phyloP scores from a whole-genome alignment of 1,140 invertebrate genomes.

The Babylonia areolata region DNA sequence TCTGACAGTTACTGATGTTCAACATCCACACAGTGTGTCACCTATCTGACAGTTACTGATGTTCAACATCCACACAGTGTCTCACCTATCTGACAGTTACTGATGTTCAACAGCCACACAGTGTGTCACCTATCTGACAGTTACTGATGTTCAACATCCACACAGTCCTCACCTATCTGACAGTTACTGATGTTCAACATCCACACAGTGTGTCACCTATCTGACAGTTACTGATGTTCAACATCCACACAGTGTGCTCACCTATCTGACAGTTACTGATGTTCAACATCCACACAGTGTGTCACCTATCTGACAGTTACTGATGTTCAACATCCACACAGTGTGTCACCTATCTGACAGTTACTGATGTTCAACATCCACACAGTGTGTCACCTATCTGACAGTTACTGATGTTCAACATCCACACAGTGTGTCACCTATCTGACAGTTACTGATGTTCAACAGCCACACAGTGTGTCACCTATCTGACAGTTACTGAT shows the following conservation, averaged over 20 bases:
- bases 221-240: too few species aligned
- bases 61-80: too few species aligned
- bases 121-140: background rate
- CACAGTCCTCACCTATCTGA: constrained; percentile 7
- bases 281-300: background rate
- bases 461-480: too few species aligned
- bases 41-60: too few species aligned
- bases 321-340: constrained; percentile 62
- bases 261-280: background rate
- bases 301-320: constrained; percentile 53
- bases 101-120: too few species aligned
- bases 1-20: too few species aligned
- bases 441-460: too few species aligned
- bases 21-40: too few species aligned
- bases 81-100: too few species aligned
- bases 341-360: constrained; percentile 51
- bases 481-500: constrained; percentile 1
- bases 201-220: background rate
- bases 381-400: constrained; percentile 31
- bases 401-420: constrained; percentile 67
- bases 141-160: background rate
- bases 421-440: constrained; percentile 31
- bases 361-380: constrained; percentile 63
- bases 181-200: constrained; percentile 26
- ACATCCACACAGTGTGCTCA: background rate